Evolutionary conservation across 2,888 invertebrate species (phyloP).

Genomic region (Epinotia nisella): DNA sequence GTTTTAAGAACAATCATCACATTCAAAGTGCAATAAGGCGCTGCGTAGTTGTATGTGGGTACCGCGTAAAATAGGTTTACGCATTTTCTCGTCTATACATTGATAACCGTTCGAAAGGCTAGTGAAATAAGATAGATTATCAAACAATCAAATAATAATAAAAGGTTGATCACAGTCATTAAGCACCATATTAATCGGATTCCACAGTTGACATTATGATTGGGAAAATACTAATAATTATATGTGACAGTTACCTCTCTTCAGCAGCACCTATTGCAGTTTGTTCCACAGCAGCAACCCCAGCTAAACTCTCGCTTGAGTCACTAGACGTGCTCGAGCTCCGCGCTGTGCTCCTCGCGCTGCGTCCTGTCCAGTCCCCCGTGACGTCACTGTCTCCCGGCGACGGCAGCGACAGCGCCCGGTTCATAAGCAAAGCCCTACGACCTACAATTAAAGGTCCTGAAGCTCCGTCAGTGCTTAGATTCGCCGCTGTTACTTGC

Average conservation of each 20-base stretch:
- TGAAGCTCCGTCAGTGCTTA: conserved; percentile 73
- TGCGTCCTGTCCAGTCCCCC: conserved; percentile 73
- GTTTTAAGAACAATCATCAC: no score
- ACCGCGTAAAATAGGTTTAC: no score
- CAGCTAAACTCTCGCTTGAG: conserved; percentile 72
- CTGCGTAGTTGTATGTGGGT: no score
- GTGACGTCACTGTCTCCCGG: conserved; percentile 76
- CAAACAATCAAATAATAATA: conserved; percentile 13
- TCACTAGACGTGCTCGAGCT: conserved; percentile 75
- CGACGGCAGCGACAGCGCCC: conserved; percentile 75
- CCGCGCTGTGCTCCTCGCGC: conserved; percentile 68
- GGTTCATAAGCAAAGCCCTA: conserved; percentile 75
- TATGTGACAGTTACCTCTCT: conserved; percentile 66
- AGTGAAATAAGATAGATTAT: conserved; percentile 1
- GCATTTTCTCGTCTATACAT: no score
- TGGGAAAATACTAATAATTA: not conserved
- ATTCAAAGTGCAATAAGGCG: no score
- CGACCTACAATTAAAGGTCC: conserved; percentile 78
- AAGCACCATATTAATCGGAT: not conserved
- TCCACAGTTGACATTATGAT: conserved; percentile 8
- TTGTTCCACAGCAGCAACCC: conserved; percentile 59
- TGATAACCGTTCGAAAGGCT: no score
- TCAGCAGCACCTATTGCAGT: conserved; percentile 64
- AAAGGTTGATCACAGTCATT: conserved; percentile 2
- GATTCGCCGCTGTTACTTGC: conserved; percentile 78